These are phyloP conservation scores for Orbicella faveolata DNA, from an alignment of 64 coral and sea anemone genomes.

Conservation along the genomic window DNA sequence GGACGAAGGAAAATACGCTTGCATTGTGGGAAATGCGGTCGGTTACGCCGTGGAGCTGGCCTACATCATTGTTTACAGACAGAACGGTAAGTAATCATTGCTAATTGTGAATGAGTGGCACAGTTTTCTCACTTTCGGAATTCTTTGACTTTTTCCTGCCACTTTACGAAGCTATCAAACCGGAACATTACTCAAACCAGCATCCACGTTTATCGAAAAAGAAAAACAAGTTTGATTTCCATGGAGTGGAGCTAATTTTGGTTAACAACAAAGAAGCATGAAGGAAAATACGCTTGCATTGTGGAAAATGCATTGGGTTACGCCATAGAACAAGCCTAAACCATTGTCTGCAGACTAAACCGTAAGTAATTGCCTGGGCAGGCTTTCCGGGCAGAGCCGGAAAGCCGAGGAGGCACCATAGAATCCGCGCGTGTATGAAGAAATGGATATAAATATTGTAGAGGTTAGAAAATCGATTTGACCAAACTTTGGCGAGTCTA, in stretches of 20 bases:
- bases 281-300: constrained; percentile 74
- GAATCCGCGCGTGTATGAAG: too few relatives aligned
- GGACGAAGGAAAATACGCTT: constrained; percentile 76
- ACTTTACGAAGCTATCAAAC: constrained; percentile 45
- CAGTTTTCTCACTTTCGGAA: not conserved
- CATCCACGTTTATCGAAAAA: constrained; percentile 12
- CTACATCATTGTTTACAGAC: constrained; percentile 49
- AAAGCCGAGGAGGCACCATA: too few relatives aligned
- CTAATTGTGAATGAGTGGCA: not conserved
- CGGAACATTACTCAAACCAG: not conserved
- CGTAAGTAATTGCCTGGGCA: not conserved
- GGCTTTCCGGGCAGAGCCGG: too few relatives aligned
- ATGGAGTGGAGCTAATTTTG: constrained; percentile 65
- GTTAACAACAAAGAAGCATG: constrained; percentile 61
- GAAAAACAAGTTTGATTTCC: constrained; percentile 37
- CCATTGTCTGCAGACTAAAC: constrained; percentile 28
- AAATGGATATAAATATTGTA: too few relatives aligned
- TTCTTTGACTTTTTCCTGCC: not conserved
- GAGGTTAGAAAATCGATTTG: too few relatives aligned
- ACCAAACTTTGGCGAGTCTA: too few relatives aligned
- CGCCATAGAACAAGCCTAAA: constrained; percentile 25
- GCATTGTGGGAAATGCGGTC: constrained; percentile 70
- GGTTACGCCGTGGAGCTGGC: constrained; percentile 49
- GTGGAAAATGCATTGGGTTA: constrained; percentile 75
- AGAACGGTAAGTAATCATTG: not conserved